phyloP scores from a whole-genome alignment of 2,888 invertebrate genomes.

The Nemurella pictetii region DNA sequence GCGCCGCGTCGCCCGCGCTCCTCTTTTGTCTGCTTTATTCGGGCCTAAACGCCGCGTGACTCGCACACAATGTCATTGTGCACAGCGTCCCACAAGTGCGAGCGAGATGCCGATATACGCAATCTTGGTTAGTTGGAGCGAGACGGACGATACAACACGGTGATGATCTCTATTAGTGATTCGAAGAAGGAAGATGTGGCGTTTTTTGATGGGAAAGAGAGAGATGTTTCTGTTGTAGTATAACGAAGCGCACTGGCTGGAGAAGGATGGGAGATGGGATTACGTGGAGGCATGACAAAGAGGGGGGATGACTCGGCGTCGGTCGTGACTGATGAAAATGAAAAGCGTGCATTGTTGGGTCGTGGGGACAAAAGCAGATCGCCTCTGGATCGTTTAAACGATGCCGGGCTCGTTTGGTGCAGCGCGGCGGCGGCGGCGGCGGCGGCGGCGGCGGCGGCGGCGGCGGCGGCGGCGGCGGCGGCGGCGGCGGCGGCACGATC shows the following conservation, averaged over 20 bases:
- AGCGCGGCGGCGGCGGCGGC: too few relatives aligned
- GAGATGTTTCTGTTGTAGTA: background rate
- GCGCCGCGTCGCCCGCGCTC: background rate
- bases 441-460: too few relatives aligned
- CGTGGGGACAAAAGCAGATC: background rate
- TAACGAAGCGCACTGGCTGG: background rate
- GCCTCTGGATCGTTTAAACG: background rate
- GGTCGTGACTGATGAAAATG: background rate
- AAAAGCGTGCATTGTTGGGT: background rate
- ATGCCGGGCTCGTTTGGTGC: background rate
- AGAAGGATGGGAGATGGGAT: background rate
- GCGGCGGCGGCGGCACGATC: too few relatives aligned
- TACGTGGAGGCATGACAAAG: background rate
- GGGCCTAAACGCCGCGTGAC: background rate
- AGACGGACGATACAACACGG: background rate
- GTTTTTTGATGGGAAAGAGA: background rate
- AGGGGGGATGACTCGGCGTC: background rate
- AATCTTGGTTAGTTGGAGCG: background rate
- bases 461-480: too few relatives aligned
- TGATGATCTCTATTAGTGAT: background rate
- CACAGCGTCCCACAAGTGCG: background rate
- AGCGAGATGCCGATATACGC: background rate
- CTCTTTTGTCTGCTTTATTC: background rate
- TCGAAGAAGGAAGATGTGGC: background rate
- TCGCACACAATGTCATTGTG: background rate